Percentiles rank a stretch among this genome's conserved stretches.
Evolutionary conservation across 1,140 invertebrate species (phyloP).

Genomic region (Brachionus koreanus): DNA sequence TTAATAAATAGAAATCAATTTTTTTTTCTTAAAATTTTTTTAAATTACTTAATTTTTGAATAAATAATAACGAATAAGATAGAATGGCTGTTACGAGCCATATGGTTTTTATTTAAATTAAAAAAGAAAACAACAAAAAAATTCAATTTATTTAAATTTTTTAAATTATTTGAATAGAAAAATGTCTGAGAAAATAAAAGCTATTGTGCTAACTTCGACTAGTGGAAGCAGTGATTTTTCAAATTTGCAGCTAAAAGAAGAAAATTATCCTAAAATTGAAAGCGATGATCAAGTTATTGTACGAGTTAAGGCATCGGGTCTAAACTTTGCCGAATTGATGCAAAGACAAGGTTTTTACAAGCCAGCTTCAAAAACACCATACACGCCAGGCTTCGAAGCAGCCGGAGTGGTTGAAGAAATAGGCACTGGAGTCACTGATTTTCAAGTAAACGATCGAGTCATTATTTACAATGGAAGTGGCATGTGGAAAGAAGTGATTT

Average conservation of each 20-base stretch:
- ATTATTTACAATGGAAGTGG: constrained; percentile 75
- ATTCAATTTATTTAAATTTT: not conserved
- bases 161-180: not conserved
- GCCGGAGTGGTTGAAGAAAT: constrained; percentile 55
- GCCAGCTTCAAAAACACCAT: constrained; percentile 52
- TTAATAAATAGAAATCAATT: not conserved
- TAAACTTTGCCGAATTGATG: constrained; percentile 62
- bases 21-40: not conserved
- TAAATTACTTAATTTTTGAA: too few relatives aligned
- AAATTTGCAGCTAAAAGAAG: constrained; percentile 37
- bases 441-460: constrained; percentile 71
- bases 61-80: too few relatives aligned
- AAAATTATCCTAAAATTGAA: constrained; percentile 33
- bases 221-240: constrained; percentile 34
- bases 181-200: constrained; percentile 40
- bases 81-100: not conserved
- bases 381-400: constrained; percentile 61
- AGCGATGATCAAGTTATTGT: constrained; percentile 45
- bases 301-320: constrained; percentile 40
- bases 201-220: constrained; percentile 30
- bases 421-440: constrained; percentile 52
- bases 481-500: constrained; percentile 78
- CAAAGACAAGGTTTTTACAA: constrained; percentile 58
- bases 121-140: too few relatives aligned
- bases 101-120: too few relatives aligned